Percentiles rank a stretch among this genome's conserved stretches.
Evolutionary conservation across 2,888 invertebrate genomes (phyloP).

Genomic region (Hipparchia sbordonii): DNA sequence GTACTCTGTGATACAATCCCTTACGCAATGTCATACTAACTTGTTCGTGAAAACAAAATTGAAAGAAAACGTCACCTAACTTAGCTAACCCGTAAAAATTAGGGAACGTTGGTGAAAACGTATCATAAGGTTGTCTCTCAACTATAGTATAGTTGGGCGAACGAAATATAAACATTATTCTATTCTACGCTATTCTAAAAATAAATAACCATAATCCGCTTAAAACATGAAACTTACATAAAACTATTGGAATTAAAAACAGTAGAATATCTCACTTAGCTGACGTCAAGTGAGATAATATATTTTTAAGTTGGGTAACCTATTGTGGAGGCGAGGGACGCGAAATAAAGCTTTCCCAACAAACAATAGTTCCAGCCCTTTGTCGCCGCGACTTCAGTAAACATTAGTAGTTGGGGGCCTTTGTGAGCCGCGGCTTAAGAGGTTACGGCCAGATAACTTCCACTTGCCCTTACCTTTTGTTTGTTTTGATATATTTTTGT

Average conservation of each 20-base stretch:
- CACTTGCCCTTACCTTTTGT: slow-evolving; percentile 75
- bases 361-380: slow-evolving; percentile 83
- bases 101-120: too few relatives aligned
- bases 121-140: too few relatives aligned
- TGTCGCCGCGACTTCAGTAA: slow-evolving; percentile 79
- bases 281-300: slow-evolving; percentile 69
- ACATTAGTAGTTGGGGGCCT: slow-evolving; percentile 78
- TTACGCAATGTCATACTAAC: too few relatives aligned
- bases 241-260: neutral
- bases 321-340: slow-evolving; percentile 80
- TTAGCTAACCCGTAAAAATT: too few relatives aligned
- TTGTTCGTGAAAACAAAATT: too few relatives aligned
- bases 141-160: too few relatives aligned
- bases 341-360: slow-evolving; percentile 81
- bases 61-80: too few relatives aligned
- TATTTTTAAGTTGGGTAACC: slow-evolving; percentile 82
- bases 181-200: neutral
- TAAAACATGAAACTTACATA: neutral
- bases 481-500: slow-evolving; percentile 66
- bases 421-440: slow-evolving; percentile 65
- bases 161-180: too few relatives aligned
- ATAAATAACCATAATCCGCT: neutral
- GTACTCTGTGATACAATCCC: too few relatives aligned
- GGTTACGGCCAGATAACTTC: slow-evolving; percentile 73
- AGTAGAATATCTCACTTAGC: slow-evolving; percentile 49